A percentile compares a stretch with the other conserved stretches of the same genome.
These are phyloP conservation scores for Paratilapia polleni DNA, from an alignment of 2,113 vertebrate species.

Conservation along the genomic window DNA sequence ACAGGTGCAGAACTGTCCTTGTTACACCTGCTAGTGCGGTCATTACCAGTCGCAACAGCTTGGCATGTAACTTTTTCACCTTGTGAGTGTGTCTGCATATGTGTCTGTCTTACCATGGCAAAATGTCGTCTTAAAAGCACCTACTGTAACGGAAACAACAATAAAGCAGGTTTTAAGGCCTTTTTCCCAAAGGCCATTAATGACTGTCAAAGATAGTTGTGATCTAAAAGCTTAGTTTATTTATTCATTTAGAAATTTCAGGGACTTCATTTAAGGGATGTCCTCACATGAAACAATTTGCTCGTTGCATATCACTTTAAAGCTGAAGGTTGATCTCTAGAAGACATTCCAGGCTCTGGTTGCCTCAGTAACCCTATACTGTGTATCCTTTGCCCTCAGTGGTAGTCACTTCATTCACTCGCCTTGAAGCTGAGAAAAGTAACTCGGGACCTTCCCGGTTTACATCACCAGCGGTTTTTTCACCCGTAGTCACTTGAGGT, in stretches of 20 bases:
- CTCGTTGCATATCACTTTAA: too few species aligned
- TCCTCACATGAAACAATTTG: not conserved
- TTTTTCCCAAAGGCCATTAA: not conserved
- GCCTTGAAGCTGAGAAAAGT: not conserved
- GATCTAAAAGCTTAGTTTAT: not conserved
- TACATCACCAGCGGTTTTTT: not conserved
- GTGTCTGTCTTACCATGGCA: not conserved
- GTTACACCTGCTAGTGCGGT: conserved; percentile 10
- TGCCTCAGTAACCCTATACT: not conserved
- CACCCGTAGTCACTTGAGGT: not conserved
- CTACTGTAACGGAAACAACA: not conserved
- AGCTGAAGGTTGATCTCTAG: not conserved
- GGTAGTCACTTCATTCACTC: not conserved
- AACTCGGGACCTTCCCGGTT: not conserved
- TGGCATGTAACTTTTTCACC: not conserved
- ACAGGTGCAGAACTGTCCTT: conserved; percentile 31
- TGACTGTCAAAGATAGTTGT: not conserved
- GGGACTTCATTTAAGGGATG: not conserved
- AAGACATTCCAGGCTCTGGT: not conserved
- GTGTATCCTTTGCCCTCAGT: too few species aligned
- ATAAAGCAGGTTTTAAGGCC: not conserved
- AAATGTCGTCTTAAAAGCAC: not conserved
- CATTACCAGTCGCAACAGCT: conserved; percentile 7
- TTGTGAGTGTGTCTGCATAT: not conserved
- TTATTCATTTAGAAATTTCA: not conserved